These are phyloP conservation scores for Drosophila vallismaia DNA, from an alignment of 2,888 invertebrate species.

Conservation along the genomic window DNA sequence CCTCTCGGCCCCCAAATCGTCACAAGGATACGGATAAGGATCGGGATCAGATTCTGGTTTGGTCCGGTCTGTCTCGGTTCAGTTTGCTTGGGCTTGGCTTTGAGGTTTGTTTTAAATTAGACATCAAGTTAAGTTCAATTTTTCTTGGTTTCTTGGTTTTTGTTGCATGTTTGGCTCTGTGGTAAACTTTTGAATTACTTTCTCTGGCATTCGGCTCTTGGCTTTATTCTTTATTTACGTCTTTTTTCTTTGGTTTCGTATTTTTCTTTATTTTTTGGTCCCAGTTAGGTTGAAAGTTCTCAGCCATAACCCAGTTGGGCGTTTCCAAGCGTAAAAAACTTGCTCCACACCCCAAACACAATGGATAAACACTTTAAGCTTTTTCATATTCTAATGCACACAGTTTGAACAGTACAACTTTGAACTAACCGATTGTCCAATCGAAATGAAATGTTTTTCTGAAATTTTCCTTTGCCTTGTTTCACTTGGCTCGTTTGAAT, in stretches of 20 bases:
- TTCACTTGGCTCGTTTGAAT: slow-evolving; percentile 6
- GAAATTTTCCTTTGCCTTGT: neutral
- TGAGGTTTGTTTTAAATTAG: slow-evolving; percentile 70
- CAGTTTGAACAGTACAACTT: neutral
- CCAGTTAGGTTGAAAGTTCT: slow-evolving; percentile 32
- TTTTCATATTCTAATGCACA: slow-evolving; percentile 28
- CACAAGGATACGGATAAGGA: slow-evolving; percentile 12
- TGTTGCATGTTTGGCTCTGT: slow-evolving; percentile 58
- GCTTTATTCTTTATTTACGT: slow-evolving; percentile 11
- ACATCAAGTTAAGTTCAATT: slow-evolving; percentile 66
- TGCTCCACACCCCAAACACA: slow-evolving; percentile 8
- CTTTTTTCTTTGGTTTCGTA: slow-evolving; percentile 13
- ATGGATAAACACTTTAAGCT: slow-evolving; percentile 14
- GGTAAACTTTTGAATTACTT: slow-evolving; percentile 72
- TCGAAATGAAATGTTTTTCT: neutral
- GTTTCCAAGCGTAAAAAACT: slow-evolving; percentile 18
- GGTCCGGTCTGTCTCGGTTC: slow-evolving; percentile 9
- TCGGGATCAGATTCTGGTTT: slow-evolving; percentile 38
- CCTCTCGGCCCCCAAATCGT: slow-evolving; percentile 1
- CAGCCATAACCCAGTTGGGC: slow-evolving; percentile 35
- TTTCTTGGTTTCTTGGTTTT: slow-evolving; percentile 63
- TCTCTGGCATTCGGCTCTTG: slow-evolving; percentile 44
- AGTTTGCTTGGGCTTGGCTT: slow-evolving; percentile 35
- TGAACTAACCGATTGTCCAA: slow-evolving; percentile 14
- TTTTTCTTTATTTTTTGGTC: neutral